Conservation (phyloP, 2,888 invertebrate species). For the Cheilosia vernalis region DNA sequence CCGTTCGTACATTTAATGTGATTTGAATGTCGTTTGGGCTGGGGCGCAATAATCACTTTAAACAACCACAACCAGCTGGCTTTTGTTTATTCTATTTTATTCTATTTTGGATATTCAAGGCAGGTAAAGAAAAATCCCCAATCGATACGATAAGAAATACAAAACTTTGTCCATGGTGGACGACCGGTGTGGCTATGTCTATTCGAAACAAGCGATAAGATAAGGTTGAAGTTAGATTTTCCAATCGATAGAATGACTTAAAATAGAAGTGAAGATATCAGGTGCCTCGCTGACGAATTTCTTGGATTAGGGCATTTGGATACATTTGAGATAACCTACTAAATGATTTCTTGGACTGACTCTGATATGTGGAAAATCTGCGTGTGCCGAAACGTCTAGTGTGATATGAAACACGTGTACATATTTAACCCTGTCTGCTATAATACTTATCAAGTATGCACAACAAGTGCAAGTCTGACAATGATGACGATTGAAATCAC, state of each 20-base stretch:
- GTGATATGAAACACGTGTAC: too few species aligned
- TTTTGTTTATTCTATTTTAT: not conserved
- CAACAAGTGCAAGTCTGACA: too few species aligned
- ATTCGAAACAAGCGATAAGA: slow-evolving; percentile 20
- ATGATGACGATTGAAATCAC: too few species aligned
- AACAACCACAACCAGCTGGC: not conserved
- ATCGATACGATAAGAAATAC: not conserved
- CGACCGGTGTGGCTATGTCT: not conserved
- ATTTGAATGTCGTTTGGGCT: slow-evolving; percentile 19
- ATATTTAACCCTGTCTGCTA: too few species aligned
- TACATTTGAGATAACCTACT: too few species aligned
- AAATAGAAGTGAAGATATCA: not conserved
- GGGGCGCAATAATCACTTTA: not conserved
- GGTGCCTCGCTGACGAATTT: not conserved
- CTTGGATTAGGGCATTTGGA: too few species aligned
- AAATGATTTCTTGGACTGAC: not conserved
- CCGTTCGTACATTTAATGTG: not conserved
- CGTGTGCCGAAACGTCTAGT: too few species aligned
- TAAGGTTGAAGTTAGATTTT: slow-evolving; percentile 3
- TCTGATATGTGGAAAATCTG: not conserved
- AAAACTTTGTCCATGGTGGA: not conserved
- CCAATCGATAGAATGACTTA: not conserved
- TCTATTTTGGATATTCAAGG: slow-evolving; percentile 24
- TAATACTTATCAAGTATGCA: too few species aligned
- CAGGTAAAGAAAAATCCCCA: not conserved